Conservation (phyloP, 2,113 vertebrate genomes). For the Barnardius zonarius region DNA sequence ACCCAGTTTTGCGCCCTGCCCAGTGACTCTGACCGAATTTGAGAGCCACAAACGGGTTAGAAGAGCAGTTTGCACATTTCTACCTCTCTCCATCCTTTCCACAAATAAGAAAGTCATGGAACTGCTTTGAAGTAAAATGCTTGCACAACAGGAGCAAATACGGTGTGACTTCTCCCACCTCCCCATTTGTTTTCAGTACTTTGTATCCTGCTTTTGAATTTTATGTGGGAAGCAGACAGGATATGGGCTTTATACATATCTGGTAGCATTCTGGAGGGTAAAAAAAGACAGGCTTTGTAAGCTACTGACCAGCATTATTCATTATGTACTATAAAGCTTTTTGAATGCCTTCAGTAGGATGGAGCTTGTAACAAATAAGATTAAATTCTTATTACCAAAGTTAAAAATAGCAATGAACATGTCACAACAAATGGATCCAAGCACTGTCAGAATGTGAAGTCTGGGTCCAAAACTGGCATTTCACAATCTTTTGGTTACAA, state of each 20-base stretch:
- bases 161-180: background rate
- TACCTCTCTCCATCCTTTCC: background rate
- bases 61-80: background rate
- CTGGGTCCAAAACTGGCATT: background rate
- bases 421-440: background rate
- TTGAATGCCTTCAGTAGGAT: conserved; percentile 15
- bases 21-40: background rate
- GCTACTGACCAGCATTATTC: background rate
- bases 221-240: background rate
- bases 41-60: background rate
- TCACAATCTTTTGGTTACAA: background rate
- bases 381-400: conserved; percentile 18
- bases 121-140: background rate
- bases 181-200: background rate
- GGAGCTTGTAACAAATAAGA: conserved; percentile 28
- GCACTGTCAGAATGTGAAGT: background rate
- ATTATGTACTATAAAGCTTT: background rate
- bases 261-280: background rate
- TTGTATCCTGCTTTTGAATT: background rate
- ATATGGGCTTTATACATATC: background rate
- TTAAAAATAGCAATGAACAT: conserved; percentile 24
- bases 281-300: background rate
- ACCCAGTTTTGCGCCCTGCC: background rate
- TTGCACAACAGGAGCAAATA: background rate
- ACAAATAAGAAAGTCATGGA: background rate